A percentile compares a stretch with the other conserved stretches of the same genome.
Conservation (phyloP, 2,797 vertebrate genomes). For the Molossus molossus region DNA sequence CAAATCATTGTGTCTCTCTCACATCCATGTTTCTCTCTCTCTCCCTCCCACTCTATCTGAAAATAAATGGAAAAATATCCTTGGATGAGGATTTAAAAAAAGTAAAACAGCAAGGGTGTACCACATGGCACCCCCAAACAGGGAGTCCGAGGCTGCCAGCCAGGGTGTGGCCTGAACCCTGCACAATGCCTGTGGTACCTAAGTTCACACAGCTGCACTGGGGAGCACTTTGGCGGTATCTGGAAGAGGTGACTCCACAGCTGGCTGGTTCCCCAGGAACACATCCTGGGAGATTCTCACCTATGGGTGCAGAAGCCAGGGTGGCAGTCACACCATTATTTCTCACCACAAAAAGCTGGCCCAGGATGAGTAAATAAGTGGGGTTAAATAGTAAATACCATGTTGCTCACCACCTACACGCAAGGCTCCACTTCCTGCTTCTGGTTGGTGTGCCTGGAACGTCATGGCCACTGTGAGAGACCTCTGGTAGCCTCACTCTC, state of each 20-base stretch:
- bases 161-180: not conserved
- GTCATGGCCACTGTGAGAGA: not conserved
- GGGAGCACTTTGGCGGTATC: not conserved
- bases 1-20: too few relatives aligned
- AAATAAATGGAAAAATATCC: too few relatives aligned
- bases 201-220: not conserved
- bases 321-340: not conserved
- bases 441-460: not conserved
- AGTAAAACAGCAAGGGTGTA: not conserved
- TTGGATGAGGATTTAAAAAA: too few relatives aligned
- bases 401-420: not conserved
- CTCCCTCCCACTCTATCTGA: too few relatives aligned
- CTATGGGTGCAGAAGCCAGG: not conserved
- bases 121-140: not conserved
- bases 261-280: not conserved
- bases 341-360: not conserved
- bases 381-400: not conserved
- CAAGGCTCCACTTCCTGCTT: not conserved
- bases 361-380: not conserved
- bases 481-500: not conserved
- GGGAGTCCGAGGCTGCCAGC: not conserved
- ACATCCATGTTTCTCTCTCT: too few relatives aligned
- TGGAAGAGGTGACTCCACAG: not conserved
- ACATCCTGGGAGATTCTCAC: not conserved
- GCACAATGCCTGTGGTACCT: not conserved